Conservation (phyloP, 2,113 vertebrate species). For the Barbus barbus region DNA sequence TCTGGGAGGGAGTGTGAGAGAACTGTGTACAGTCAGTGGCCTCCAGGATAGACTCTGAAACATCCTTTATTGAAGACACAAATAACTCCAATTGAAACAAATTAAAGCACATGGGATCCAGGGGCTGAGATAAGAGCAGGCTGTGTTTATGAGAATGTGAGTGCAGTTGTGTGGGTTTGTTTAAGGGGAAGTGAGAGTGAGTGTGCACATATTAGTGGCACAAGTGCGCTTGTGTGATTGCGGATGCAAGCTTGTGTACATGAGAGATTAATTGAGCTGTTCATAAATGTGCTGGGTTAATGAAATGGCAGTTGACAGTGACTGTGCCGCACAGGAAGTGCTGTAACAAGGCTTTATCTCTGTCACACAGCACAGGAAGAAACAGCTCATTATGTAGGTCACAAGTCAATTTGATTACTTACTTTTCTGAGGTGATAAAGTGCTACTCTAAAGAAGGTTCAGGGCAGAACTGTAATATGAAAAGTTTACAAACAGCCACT, state of each 20-base stretch:
- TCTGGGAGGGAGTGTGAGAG: neutral
- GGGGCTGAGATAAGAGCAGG: neutral
- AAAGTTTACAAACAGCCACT: neutral
- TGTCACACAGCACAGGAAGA: conserved; percentile 1
- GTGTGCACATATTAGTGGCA: neutral
- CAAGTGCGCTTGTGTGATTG: neutral
- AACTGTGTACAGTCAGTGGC: too few relatives aligned
- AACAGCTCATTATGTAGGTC: conserved; percentile 18
- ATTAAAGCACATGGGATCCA: neutral
- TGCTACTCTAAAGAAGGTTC: neutral
- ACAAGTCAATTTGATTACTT: neutral
- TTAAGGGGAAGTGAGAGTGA: neutral
- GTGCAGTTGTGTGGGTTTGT: neutral
- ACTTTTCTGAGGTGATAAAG: neutral
- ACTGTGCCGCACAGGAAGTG: conserved; percentile 15
- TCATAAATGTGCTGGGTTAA: conserved; percentile 16
- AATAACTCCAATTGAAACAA: conserved; percentile 3
- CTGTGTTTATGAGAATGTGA: neutral
- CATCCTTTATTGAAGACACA: conserved; percentile 9
- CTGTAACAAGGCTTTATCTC: neutral
- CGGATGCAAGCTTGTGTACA: conserved; percentile 13
- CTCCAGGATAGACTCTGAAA: neutral
- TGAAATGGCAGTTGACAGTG: conserved; percentile 29
- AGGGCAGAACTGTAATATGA: neutral
- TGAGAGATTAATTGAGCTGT: conserved; percentile 26